Conservation (phyloP, 2,113 vertebrate genomes). For the Cyphomyrus discorhynchus region DNA sequence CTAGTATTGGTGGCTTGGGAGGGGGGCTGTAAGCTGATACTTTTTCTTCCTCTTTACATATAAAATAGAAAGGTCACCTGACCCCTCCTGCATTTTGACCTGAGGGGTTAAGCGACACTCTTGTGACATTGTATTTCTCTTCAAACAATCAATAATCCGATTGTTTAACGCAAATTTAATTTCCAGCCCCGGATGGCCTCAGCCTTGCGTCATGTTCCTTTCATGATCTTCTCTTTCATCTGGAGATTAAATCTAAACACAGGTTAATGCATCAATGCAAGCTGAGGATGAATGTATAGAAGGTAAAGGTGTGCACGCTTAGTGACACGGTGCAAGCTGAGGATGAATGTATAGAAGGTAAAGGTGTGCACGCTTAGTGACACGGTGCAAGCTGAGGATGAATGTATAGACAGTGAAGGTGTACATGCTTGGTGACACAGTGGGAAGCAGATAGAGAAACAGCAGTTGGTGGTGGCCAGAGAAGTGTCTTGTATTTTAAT, state of each 20-base stretch:
- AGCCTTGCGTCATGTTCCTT: not conserved
- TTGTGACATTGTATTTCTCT: slow-evolving; percentile 36
- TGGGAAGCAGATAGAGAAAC: not conserved
- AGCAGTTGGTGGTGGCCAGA: not conserved
- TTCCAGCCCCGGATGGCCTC: slow-evolving; percentile 24
- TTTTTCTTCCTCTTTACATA: slow-evolving; percentile 37
- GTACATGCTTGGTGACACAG: not conserved
- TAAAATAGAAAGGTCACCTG: slow-evolving; percentile 34
- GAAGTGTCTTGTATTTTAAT: not conserved
- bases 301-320: no score
- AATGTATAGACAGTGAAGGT: not conserved
- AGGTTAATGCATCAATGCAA: not conserved
- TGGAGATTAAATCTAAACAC: slow-evolving; percentile 1
- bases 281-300: no score
- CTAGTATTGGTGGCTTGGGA: not conserved
- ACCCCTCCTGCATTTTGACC: slow-evolving; percentile 35
- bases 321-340: no score
- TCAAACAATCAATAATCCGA: slow-evolving; percentile 23
- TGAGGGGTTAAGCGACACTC: slow-evolving; percentile 37
- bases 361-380: no score
- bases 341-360: no score
- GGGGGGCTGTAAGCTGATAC: slow-evolving; percentile 27
- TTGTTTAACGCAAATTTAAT: slow-evolving; percentile 33
- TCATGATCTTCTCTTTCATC: not conserved
- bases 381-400: not conserved